A percentile compares a stretch with the other conserved stretches of the same genome.
phyloP scores from a whole-genome alignment of 92 coral and sea anemone species.

The Heliopora coerulea region DNA sequence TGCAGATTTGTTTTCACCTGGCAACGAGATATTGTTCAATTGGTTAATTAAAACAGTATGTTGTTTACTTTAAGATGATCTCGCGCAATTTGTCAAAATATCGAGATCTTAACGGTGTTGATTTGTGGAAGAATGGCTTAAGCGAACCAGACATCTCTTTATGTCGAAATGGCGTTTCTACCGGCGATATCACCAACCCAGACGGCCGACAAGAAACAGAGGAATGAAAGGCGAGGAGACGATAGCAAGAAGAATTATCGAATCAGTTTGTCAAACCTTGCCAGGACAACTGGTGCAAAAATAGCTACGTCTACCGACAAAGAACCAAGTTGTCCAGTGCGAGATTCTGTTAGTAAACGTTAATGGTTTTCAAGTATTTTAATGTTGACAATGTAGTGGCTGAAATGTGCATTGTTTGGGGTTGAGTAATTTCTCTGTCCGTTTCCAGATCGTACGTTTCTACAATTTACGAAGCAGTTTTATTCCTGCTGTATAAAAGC shows the following conservation, averaged over 20 bases:
- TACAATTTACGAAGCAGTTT: too few relatives aligned
- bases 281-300: too few relatives aligned
- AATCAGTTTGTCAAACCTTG: not conserved
- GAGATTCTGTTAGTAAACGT: not conserved
- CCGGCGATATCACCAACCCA: not conserved
- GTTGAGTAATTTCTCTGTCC: too few relatives aligned
- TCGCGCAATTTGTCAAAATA: not conserved
- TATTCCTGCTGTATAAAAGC: too few relatives aligned
- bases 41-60: not conserved
- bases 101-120: not conserved
- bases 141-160: not conserved
- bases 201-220: not conserved
- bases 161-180: not conserved
- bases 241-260: not conserved
- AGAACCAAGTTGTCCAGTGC: not conserved
- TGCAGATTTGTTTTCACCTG: not conserved
- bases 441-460: too few relatives aligned
- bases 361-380: not conserved
- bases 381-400: too few relatives aligned
- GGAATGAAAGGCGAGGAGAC: not conserved
- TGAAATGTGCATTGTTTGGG: too few relatives aligned
- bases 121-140: not conserved
- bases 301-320: not conserved
- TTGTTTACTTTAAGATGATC: not conserved
- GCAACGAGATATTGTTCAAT: not conserved